Evolutionary conservation across 2,797 vertebrate genomes (phyloP), one percentile per base, ranked within the genome.

Genomic region (Gallinago nigripennis): DNA sequence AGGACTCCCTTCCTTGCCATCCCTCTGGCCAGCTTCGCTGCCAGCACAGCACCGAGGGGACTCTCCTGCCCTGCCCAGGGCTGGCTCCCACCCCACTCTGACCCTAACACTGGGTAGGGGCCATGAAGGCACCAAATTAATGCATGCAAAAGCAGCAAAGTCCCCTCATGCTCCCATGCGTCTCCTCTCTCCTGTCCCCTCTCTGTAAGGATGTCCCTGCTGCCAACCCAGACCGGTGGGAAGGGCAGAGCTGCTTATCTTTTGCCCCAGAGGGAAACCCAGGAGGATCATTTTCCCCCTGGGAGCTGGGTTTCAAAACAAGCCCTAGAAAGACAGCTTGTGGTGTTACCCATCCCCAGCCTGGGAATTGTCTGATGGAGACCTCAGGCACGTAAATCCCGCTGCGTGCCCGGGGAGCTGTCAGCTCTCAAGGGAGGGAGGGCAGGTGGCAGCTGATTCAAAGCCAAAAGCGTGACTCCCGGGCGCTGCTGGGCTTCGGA

Each of bases 341-440:
- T 24, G 31, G 27, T 41, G 17, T 21, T 41, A 33, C 33, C 72
- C 37, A 56, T 56, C 23, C 4, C 30, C n/a, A 53, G 71, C 75
- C 63, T 19, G 28, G 35, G 20, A 37, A 61, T 23, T 9, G 1
- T 25, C 72, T 57, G 2, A 0, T 4, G 2, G n/a, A 75, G 57
- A 66, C 21, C 19, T 65, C 41, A 21, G 37, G 54, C 78, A 71
- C 16, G 0, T 8, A 53, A 70, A 51, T 4, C 56, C 21, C 1
- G 1, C n/a, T 23, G 14, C 0, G 0, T 28, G 33, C 28, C 4
- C 14, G 24, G 48, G 16, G 27, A 90, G 41, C 21, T n/a, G n/a
- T 10, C 69, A 72, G 80, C 25, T 93, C 79, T 35, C 85, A 73
- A 25, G 41, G 18, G 54, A 88, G 35, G 41, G 51, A 72, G 35